Percentiles rank a stretch among this genome's conserved stretches.
phyloP scores from a whole-genome alignment of 2,888 invertebrate genomes.

The Melipona bicolor region DNA sequence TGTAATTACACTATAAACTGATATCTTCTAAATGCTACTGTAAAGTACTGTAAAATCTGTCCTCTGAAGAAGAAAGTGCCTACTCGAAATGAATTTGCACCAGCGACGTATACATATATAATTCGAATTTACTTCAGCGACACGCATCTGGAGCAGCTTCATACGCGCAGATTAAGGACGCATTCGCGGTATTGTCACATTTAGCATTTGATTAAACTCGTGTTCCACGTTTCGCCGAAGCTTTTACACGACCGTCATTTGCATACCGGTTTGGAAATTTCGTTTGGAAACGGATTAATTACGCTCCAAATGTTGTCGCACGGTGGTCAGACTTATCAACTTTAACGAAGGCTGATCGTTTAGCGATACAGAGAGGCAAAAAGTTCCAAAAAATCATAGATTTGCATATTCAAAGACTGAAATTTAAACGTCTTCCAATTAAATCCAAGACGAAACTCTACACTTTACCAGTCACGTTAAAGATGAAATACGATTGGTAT shows the following conservation, averaged over 20 bases:
- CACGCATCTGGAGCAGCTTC: background rate
- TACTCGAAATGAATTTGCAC: too few relatives aligned
- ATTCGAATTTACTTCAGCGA: background rate
- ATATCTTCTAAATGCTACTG: too few relatives aligned
- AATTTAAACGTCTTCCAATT: background rate
- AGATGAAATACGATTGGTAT: background rate
- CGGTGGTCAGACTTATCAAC: too few relatives aligned
- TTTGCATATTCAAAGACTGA: background rate
- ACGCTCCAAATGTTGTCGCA: background rate
- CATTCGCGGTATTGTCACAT: conserved; percentile 1
- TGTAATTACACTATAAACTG: too few relatives aligned
- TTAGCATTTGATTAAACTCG: background rate
- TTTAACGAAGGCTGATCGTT: background rate
- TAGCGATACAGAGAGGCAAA: background rate
- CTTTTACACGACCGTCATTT: background rate
- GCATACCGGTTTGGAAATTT: background rate
- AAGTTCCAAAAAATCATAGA: background rate
- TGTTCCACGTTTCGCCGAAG: background rate
- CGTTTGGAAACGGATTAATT: background rate
- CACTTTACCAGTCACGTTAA: background rate
- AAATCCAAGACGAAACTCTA: background rate
- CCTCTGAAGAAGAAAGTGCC: too few relatives aligned
- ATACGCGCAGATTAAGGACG: background rate
- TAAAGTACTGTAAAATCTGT: too few relatives aligned
- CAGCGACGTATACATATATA: too few relatives aligned